Evolutionary conservation across 2,888 invertebrate species (phyloP).

Genomic region (Pristionchus fissidentatus): DNA sequence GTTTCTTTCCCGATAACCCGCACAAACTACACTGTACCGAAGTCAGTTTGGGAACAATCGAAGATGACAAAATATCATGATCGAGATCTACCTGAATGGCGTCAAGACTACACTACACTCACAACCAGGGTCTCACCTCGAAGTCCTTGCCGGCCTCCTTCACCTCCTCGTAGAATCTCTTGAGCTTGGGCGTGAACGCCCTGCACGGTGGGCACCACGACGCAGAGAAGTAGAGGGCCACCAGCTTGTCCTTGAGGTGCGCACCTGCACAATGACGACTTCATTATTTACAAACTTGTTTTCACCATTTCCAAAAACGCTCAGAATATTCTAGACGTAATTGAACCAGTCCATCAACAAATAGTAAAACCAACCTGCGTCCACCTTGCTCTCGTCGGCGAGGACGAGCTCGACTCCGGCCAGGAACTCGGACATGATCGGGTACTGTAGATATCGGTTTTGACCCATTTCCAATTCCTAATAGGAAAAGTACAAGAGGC

Average conservation of each 20-base stretch:
- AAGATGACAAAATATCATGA: no score
- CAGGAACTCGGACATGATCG: conserved; percentile 44
- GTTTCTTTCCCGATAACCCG: no score
- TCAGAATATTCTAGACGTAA: no score
- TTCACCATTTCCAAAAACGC: background rate
- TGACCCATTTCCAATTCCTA: background rate
- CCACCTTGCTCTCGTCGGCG: conserved; percentile 48
- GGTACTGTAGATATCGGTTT: background rate
- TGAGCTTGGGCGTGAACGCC: conserved; percentile 73
- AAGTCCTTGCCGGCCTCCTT: conserved; percentile 68
- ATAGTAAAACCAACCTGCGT: conserved; percentile 33
- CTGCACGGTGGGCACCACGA: conserved; percentile 78
- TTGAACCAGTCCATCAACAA: background rate
- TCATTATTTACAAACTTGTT: background rate
- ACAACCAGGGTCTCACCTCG: conserved; percentile 56
- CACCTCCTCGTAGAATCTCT: conserved; percentile 71
- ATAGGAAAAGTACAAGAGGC: background rate
- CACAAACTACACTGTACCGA: no score
- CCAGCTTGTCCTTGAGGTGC: conserved; percentile 72
- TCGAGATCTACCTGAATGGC: no score
- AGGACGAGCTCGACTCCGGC: conserved; percentile 38
- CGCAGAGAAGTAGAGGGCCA: conserved; percentile 79
- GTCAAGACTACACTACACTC: no score
- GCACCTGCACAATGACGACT: conserved; percentile 53
- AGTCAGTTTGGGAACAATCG: no score